A percentile compares a stretch with the other conserved stretches of the same genome.
These are phyloP conservation scores for Megamerina dolium DNA, from an alignment of 2,888 invertebrate species.

Conservation along the genomic window DNA sequence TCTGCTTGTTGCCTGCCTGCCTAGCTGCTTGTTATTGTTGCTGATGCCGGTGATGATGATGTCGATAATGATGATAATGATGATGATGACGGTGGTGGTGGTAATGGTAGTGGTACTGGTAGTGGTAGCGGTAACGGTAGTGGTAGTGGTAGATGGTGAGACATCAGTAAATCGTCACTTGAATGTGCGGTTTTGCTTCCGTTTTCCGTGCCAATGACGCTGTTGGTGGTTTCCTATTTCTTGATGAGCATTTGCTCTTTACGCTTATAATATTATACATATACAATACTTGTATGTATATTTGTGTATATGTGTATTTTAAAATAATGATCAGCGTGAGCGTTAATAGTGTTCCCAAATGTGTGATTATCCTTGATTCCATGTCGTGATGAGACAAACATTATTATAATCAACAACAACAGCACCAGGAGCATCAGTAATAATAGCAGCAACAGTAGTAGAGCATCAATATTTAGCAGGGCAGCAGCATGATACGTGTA, in stretches of 20 bases:
- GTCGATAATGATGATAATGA: too few species aligned
- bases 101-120: too few species aligned
- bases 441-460: not conserved
- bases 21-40: too few species aligned
- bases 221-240: not conserved
- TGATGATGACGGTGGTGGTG: too few species aligned
- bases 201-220: slow-evolving; percentile 5
- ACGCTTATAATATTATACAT: not conserved
- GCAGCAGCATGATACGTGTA: not conserved
- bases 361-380: slow-evolving; percentile 30
- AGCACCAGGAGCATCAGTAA: not conserved
- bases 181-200: slow-evolving; percentile 15
- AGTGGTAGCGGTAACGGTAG: too few species aligned
- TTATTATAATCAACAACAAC: slow-evolving; percentile 8
- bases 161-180: slow-evolving; percentile 1
- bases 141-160: too few species aligned
- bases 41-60: too few species aligned
- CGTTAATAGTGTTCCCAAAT: slow-evolving; percentile 28
- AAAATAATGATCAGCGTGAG: slow-evolving; percentile 16
- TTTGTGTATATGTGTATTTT: slow-evolving; percentile 5
- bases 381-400: slow-evolving; percentile 24
- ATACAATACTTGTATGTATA: not conserved
- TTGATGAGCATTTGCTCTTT: not conserved
- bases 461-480: not conserved
- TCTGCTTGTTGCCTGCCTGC: too few species aligned